Evolutionary conservation across 2,113 vertebrate species (phyloP).

Genomic region (Campylomormyrus numenius): DNA sequence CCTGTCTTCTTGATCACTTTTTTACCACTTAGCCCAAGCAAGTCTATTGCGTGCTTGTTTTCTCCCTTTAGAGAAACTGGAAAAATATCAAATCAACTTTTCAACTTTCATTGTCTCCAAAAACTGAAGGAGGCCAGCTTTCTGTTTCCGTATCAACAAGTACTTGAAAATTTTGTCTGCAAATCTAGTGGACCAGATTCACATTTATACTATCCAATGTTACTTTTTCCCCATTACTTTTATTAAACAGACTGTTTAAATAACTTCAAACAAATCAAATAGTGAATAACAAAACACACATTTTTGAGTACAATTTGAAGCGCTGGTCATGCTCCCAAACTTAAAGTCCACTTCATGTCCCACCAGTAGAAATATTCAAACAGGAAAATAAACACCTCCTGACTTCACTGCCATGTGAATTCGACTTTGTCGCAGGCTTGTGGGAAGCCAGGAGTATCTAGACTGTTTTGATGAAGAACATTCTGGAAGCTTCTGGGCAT

Average conservation of each 20-base stretch:
- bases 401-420: neutral
- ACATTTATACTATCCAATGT: neutral
- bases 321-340: neutral
- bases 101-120: neutral
- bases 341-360: neutral
- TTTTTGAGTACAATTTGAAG: neutral
- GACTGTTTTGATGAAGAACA: constrained; percentile 1
- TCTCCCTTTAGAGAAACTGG: neutral
- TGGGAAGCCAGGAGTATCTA: constrained; percentile 1
- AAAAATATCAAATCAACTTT: neutral
- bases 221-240: neutral
- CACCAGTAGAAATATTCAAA: constrained; percentile 24
- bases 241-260: neutral
- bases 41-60: neutral
- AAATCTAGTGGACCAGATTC: neutral
- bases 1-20: neutral
- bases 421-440: neutral
- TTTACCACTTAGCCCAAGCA: neutral
- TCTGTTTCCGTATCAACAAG: neutral
- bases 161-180: neutral
- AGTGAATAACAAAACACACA: constrained; percentile 7
- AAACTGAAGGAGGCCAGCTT: neutral
- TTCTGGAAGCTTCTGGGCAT: neutral
- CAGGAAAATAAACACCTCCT: constrained; percentile 13
- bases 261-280: neutral